Percentiles rank a stretch among this genome's conserved stretches.
These are phyloP conservation scores for Oppia nitens DNA, from an alignment of 1,140 invertebrate species.

Conservation along the genomic window DNA sequence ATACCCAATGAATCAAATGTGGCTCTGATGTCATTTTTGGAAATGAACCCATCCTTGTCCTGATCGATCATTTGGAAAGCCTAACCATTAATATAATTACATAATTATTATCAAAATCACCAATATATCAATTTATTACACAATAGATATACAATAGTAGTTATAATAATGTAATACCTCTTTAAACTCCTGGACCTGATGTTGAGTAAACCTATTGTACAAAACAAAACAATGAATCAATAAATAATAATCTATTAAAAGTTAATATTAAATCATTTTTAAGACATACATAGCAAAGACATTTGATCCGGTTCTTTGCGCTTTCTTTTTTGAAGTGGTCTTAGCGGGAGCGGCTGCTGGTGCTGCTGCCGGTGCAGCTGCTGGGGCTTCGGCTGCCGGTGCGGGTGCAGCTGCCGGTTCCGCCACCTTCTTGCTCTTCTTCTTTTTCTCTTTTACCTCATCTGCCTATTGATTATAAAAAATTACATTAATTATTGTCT, in stretches of 20 bases:
- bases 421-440: constrained; percentile 60
- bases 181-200: constrained; percentile 88
- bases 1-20: constrained; percentile 83
- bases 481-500: neutral
- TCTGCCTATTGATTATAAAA: constrained; percentile 31
- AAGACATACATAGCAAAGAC: constrained; percentile 69
- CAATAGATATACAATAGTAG: too few relatives aligned
- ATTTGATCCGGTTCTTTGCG: constrained; percentile 69
- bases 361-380: constrained; percentile 39
- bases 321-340: constrained; percentile 38
- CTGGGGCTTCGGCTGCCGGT: constrained; percentile 30
- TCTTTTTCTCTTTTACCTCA: constrained; percentile 63
- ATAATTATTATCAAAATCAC: too few relatives aligned
- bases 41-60: constrained; percentile 94
- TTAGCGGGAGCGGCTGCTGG: constrained; percentile 34
- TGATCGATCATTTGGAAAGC: constrained; percentile 96
- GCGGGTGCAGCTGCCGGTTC: constrained; percentile 33
- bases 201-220: constrained; percentile 61
- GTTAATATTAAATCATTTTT: too few relatives aligned
- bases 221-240: too few relatives aligned
- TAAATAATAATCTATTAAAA: too few relatives aligned
- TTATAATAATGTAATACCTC: constrained; percentile 42
- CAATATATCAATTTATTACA: neutral
- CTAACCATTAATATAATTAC: constrained; percentile 31
- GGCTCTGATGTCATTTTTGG: constrained; percentile 82